Conservation (phyloP, 1,140 invertebrate species). For the Microplitis mediator region DNA sequence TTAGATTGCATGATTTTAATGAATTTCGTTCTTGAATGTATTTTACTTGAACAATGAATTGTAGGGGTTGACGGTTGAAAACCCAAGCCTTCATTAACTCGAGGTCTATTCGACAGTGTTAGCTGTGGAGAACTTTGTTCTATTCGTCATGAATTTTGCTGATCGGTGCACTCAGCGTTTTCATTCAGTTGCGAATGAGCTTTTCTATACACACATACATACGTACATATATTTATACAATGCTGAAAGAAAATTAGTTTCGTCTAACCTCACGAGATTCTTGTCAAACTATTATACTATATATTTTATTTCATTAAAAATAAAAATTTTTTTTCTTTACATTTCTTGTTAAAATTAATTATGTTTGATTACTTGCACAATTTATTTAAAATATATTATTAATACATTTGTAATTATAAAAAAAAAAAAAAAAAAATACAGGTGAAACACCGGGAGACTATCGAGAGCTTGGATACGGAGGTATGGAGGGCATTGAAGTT, state of each 20-base stretch:
- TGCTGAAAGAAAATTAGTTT: slow-evolving; percentile 41
- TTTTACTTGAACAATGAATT: slow-evolving; percentile 21
- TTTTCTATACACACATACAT: slow-evolving; percentile 21
- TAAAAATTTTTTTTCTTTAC: no score
- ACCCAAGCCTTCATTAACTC: slow-evolving; percentile 13
- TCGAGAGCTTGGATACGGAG: slow-evolving; percentile 53
- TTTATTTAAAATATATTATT: no score
- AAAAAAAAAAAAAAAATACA: slow-evolving; percentile 23
- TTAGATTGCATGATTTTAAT: slow-evolving; percentile 1
- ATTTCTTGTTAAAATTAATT: no score
- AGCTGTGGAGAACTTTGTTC: slow-evolving; percentile 22
- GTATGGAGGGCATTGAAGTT: slow-evolving; percentile 53
- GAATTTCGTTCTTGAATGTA: slow-evolving; percentile 8
- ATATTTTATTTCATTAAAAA: no score
- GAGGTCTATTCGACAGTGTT: slow-evolving; percentile 31
- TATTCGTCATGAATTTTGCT: slow-evolving; percentile 52
- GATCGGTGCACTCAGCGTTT: slow-evolving; percentile 42
- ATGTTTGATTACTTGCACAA: no score
- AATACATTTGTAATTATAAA: no score
- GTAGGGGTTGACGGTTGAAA: neutral
- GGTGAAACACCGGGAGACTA: slow-evolving; percentile 56
- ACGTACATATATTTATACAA: neutral
- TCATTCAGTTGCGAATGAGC: slow-evolving; percentile 45
- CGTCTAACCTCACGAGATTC: slow-evolving; percentile 28
- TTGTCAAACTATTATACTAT: neutral